phyloP scores from a whole-genome alignment of 1,140 invertebrate genomes.

The Trypoxylus dichotomus region DNA sequence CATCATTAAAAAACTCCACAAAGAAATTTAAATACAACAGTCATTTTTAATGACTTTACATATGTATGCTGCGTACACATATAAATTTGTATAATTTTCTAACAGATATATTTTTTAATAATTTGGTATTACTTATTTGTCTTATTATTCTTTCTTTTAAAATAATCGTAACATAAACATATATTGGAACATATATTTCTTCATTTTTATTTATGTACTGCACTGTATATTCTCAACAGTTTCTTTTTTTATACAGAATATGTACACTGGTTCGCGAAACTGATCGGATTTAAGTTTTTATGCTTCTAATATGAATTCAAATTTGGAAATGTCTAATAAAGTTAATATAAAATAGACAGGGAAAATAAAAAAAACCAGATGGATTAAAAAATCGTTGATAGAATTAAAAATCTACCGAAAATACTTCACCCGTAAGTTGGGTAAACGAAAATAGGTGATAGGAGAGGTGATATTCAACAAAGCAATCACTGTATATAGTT shows the following conservation, averaged over 20 bases:
- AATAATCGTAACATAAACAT: neutral
- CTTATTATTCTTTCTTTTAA: neutral
- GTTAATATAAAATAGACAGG: no score
- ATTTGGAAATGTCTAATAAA: no score
- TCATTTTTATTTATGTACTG: conserved; percentile 20
- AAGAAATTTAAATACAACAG: neutral
- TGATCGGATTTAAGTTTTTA: no score
- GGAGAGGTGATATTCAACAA: no score
- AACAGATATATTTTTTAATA: neutral
- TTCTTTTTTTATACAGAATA: neutral
- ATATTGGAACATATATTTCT: neutral
- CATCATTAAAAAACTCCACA: neutral
- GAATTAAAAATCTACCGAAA: no score
- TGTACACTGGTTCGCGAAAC: no score
- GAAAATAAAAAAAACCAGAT: no score
- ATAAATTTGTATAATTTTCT: neutral
- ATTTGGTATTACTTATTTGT: conserved; percentile 14
- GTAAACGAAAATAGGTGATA: no score
- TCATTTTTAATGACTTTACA: neutral
- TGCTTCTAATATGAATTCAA: no score
- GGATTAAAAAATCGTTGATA: no score
- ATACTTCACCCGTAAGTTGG: no score
- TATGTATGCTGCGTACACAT: neutral
- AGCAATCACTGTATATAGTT: no score
- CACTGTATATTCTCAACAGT: conserved; percentile 14